Evolutionary conservation across 2,888 invertebrate species (phyloP).

Genomic region (Scotopteryx bipunctaria): DNA sequence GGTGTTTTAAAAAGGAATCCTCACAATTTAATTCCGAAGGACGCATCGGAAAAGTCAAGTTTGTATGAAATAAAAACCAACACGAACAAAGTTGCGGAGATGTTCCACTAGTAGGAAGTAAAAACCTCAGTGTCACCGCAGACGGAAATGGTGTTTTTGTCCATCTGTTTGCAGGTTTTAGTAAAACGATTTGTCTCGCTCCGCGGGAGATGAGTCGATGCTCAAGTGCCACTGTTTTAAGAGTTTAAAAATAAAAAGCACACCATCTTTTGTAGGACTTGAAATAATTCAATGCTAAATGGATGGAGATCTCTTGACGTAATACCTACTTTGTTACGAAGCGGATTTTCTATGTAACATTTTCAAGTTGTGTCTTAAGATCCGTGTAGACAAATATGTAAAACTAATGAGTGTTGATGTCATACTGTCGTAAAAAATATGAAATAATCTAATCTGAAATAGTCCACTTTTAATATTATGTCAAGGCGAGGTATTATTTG

Average conservation of each 20-base stretch:
- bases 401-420: neutral
- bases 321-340: too few species aligned
- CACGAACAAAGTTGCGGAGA: too few species aligned
- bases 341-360: too few species aligned
- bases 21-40: too few species aligned
- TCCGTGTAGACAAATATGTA: neutral
- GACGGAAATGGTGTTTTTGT: slow-evolving; percentile 39
- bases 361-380: too few species aligned
- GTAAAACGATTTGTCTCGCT: slow-evolving; percentile 44
- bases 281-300: neutral
- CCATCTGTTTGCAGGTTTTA: slow-evolving; percentile 35
- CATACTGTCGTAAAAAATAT: too few species aligned
- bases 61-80: too few species aligned
- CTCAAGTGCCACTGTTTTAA: slow-evolving; percentile 5
- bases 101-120: too few species aligned
- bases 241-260: too few species aligned
- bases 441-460: neutral
- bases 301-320: neutral
- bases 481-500: slow-evolving; percentile 8
- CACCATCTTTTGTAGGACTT: slow-evolving; percentile 2
- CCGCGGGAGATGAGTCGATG: slow-evolving; percentile 37
- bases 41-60: too few species aligned
- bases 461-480: slow-evolving; percentile 2
- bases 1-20: too few species aligned
- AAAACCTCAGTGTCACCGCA: slow-evolving; percentile 39